Base-by-base conservation (phyloP, 2,797 vertebrate species). In the Falco columbarius region DNA sequence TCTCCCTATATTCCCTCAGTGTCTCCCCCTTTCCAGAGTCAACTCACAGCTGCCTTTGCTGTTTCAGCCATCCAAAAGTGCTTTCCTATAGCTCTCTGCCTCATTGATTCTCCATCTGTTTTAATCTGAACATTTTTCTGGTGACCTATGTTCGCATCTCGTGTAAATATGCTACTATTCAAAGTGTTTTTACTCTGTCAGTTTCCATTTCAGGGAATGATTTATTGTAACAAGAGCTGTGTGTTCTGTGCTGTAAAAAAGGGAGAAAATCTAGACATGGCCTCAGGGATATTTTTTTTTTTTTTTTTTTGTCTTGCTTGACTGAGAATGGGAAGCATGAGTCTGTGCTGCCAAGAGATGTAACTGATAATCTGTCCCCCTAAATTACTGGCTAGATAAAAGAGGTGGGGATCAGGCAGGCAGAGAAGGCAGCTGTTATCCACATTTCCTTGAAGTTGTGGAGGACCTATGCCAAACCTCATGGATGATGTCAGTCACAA, bases 71-170 rank as follows among this genome's bases (percentile, higher is more conserved):
- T 88, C 46, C 66, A 72, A 42, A 90, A 95, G 46, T 56, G 72
- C 61, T 80, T 95, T 91, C 84, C 93, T 82, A 27, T 27, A 73
- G 49, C 44, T 74, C 83, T 94, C 67, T 65, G 94, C 94, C 86
- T 96, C 96, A 95, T 94, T 96, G 96, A 32, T 85, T 95, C 71
- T 95, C 96, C 94, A 96, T 96, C 95, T 97, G 94, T 89, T 96
- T 91, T 62, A 65, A 61, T 93, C 81, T 83, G 71, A 93, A 30
- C 72, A 87, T 90, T 71, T 95, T 97, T 83, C 77, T 95, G 81
- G 88, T 97, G 96, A 95, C 96, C 95, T 82, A 1, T 89, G 92
- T 54, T 94, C 14, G 16, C 94, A 94, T 92, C 95, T 97, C 95
- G 77, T 95, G 68, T 89, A 92, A 97, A 96, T 93, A 95, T 91